Evolutionary conservation across 2,888 invertebrate species (phyloP).

Genomic region (Chymomyza fuscimana): DNA sequence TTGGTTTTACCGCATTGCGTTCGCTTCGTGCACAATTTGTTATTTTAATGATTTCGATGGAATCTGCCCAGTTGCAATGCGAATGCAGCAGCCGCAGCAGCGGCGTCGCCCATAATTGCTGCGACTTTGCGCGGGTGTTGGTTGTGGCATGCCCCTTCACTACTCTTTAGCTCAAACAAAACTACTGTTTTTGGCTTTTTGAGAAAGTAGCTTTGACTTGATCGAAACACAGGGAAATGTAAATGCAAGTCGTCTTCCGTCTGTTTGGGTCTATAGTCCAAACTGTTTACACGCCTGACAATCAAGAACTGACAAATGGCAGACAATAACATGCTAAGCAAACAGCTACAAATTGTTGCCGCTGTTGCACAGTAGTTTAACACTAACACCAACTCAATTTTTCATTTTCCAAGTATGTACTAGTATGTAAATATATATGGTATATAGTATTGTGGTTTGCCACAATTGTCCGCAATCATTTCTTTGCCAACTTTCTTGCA

Average conservation of each 20-base stretch:
- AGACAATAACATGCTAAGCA: constrained; percentile 38
- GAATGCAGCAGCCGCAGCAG: not conserved
- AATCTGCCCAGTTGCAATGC: constrained; percentile 43
- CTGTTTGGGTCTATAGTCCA: constrained; percentile 13
- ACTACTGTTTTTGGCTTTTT: constrained; percentile 49
- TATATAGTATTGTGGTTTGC: constrained; percentile 23
- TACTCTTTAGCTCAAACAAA: not conserved
- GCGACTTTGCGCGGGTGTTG: constrained; percentile 37
- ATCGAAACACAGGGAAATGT: constrained; percentile 20
- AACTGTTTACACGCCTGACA: constrained; percentile 55
- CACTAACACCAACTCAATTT: constrained; percentile 17
- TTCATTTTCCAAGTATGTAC: not conserved
- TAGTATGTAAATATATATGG: no score
- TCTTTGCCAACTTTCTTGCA: constrained; percentile 33
- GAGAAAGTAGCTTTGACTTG: constrained; percentile 41
- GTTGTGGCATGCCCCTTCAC: constrained; percentile 16
- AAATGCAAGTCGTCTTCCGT: constrained; percentile 33
- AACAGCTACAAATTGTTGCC: constrained; percentile 5
- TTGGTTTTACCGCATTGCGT: constrained; percentile 39
- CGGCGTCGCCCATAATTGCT: constrained; percentile 44
- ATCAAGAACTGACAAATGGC: constrained; percentile 58
- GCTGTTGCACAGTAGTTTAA: constrained; percentile 3
- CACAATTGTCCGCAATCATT: constrained; percentile 36
- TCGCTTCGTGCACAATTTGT: constrained; percentile 71
- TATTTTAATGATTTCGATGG: constrained; percentile 74